phyloP scores from a whole-genome alignment of 2,797 vertebrate genomes.

The Sebastes baramenuke region DNA sequence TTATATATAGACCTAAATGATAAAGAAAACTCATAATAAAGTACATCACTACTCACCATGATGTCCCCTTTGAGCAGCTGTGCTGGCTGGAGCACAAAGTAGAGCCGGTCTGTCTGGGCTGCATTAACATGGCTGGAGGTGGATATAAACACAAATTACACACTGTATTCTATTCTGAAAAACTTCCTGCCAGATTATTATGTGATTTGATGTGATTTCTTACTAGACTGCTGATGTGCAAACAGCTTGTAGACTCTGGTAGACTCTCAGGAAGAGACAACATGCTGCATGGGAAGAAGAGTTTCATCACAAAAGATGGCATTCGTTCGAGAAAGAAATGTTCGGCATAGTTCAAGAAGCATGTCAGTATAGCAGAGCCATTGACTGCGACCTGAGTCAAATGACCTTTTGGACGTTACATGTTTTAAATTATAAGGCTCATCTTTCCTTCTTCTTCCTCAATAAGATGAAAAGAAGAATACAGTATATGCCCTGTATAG shows the following conservation, averaged over 20 bases:
- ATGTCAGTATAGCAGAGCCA: neutral
- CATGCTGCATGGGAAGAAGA: constrained; percentile 75
- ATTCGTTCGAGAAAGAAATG: neutral
- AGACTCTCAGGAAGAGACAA: constrained; percentile 89
- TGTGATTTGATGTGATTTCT: constrained; percentile 57
- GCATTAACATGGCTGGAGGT: constrained; percentile 79
- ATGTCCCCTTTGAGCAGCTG: constrained; percentile 93
- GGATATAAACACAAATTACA: constrained; percentile 25
- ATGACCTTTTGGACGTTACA: neutral
- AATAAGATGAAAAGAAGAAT: neutral
- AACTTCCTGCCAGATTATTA: neutral
- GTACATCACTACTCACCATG: constrained; percentile 84
- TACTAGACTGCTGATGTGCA: constrained; percentile 94
- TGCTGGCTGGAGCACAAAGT: constrained; percentile 88
- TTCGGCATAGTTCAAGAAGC: neutral
- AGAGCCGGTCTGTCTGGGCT: constrained; percentile 82
- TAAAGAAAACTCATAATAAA: neutral
- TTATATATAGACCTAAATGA: neutral
- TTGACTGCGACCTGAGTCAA: neutral
- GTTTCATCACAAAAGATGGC: neutral
- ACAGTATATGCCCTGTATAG: neutral
- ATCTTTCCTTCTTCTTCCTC: neutral
- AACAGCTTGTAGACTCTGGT: constrained; percentile 89
- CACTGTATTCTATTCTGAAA: neutral
- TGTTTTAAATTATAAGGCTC: neutral